Evolutionary conservation across 2,888 invertebrate genomes (phyloP), one percentile per base, ranked within the genome.

Genomic region (Prosopocoilus inquinatus): DNA sequence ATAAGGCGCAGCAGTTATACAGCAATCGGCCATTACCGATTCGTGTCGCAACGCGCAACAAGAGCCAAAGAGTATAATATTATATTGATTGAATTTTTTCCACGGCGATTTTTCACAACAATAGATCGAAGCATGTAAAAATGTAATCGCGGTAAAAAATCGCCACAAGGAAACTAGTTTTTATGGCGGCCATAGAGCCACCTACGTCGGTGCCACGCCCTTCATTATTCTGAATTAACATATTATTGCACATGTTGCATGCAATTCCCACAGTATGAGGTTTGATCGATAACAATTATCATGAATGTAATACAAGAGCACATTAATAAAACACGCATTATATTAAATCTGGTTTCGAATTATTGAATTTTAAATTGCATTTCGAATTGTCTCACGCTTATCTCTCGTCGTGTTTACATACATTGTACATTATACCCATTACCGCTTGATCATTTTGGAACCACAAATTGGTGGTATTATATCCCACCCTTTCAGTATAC

Each of bases 151-250:
- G 41, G 41, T 13, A 15, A 41, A 41, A 41, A 41, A 13, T 15
- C 41, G 41, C 57, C 57, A 47, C 53, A 39, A 53, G 52, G 20
- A 52, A 41, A 53, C 57, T 45, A 45, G 57, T 55, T 59, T 57
- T 60, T 55, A 45, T 45, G 47, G 43, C 49, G 36, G 51, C 50
- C 43, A 51, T 54, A 52, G 44, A 55, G 46, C 61, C 61, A 61
- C 61, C 61, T 61, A 61, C 62, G 50, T 58, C 58, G 33, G 53
- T 41, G 51, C 62, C 62, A 62, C 60, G 55, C 62, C 62, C 54
- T 60, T 59, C 60, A 59, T 62, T 62, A 62, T 62, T 60, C 57
- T 54, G 50, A 60, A 62, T 62, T 61, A 61, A 56, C 58, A 60
- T 61, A 61, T 53, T 57, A 55, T 61, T 57, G 59, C 57, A 61